Percentiles rank a stretch among this genome's conserved stretches.
Evolutionary conservation across 2,888 invertebrate genomes (phyloP).

Genomic region (Abrostola triplasia): DNA sequence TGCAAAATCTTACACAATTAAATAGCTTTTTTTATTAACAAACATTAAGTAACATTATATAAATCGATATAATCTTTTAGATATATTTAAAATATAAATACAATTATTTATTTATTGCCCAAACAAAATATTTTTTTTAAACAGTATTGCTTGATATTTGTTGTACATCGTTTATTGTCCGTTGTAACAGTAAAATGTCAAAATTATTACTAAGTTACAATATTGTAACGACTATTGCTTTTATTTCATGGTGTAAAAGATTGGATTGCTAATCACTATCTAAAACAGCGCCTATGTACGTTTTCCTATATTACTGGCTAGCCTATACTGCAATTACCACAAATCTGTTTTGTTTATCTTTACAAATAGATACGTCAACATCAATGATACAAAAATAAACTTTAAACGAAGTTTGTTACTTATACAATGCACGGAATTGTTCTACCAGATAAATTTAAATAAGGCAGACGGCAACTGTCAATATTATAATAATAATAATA

Average conservation of each 20-base stretch:
- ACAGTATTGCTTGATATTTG: too few relatives aligned
- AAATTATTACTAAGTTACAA: neutral
- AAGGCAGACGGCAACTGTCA: conserved; percentile 19
- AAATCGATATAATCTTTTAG: conserved; percentile 58
- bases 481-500: conserved; percentile 1
- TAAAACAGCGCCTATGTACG: conserved; percentile 1
- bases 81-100: conserved; percentile 51
- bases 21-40: conserved; percentile 57
- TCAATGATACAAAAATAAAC: conserved; percentile 20
- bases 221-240: neutral
- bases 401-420: conserved; percentile 21
- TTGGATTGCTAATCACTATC: neutral
- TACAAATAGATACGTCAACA: too few relatives aligned
- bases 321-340: conserved; percentile 1
- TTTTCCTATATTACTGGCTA: conserved; percentile 1
- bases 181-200: too few relatives aligned
- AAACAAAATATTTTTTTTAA: too few relatives aligned
- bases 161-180: too few relatives aligned
- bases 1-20: conserved; percentile 64
- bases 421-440: conserved; percentile 35
- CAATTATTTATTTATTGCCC: conserved; percentile 38
- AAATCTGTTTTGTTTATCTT: too few relatives aligned
- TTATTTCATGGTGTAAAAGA: neutral
- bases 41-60: conserved; percentile 56
- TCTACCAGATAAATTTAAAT: conserved; percentile 13